Percentiles rank a stretch among this genome's conserved stretches.
Evolutionary conservation across 2,797 vertebrate genomes (phyloP).

Genomic region (Melanotaenia pygmaea): DNA sequence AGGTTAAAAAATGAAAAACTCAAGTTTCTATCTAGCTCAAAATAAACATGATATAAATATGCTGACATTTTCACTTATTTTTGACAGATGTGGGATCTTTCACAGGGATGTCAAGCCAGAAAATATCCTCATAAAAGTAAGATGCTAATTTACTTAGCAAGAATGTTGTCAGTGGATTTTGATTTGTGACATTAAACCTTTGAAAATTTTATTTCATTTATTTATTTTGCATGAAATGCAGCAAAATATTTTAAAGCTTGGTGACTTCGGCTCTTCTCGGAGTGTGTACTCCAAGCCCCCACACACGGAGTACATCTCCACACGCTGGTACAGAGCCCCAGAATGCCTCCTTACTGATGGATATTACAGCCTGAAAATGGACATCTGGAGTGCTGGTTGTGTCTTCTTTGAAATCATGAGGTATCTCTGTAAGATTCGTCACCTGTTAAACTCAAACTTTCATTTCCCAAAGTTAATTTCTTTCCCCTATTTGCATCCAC

Average conservation of each 20-base stretch:
- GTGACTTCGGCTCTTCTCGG: constrained; percentile 89
- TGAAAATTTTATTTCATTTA: background rate
- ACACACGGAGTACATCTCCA: constrained; percentile 90
- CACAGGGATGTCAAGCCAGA: constrained; percentile 92
- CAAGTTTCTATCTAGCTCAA: background rate
- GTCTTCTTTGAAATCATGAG: constrained; percentile 93
- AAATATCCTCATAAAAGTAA: constrained; percentile 91
- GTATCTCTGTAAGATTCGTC: constrained; percentile 57
- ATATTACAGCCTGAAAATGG: constrained; percentile 87
- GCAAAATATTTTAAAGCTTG: constrained; percentile 89
- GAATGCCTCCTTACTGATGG: constrained; percentile 91
- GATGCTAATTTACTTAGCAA: constrained; percentile 17
- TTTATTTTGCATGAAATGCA: constrained; percentile 35
- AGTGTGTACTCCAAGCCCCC: constrained; percentile 89
- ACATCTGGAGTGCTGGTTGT: constrained; percentile 89
- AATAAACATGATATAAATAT: background rate
- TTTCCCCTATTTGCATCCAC: constrained; percentile 2
- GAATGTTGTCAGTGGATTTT: background rate
- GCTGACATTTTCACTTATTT: background rate
- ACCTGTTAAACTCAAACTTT: background rate
- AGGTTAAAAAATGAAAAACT: constrained; percentile 76
- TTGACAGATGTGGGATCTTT: constrained; percentile 88
- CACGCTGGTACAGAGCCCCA: constrained; percentile 89
- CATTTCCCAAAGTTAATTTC: background rate
- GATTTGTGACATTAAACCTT: background rate